Evolutionary conservation across 2,113 vertebrate species (phyloP).

Genomic region (Percopsis transmontana): DNA sequence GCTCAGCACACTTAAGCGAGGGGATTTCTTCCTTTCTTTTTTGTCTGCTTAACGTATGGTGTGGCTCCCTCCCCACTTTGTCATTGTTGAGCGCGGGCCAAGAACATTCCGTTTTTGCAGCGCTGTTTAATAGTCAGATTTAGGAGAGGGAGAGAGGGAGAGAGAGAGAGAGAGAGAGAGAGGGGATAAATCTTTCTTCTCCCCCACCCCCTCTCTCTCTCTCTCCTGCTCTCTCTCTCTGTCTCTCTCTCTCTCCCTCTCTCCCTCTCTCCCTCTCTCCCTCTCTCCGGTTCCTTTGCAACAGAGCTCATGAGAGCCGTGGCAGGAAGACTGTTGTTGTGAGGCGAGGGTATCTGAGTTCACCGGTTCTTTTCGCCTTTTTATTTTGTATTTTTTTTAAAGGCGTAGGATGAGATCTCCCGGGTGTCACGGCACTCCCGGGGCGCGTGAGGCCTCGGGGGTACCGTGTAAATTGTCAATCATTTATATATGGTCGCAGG

Average conservation of each 20-base stretch:
- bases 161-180: constrained; percentile 48
- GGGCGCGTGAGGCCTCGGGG: constrained; percentile 34
- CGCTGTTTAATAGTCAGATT: constrained; percentile 75
- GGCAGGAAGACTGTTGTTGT: constrained; percentile 62
- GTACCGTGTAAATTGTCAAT: constrained; percentile 45
- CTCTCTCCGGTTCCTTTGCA: constrained; percentile 39
- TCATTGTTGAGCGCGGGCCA: constrained; percentile 78
- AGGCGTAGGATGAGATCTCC: constrained; percentile 51
- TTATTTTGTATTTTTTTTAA: constrained; percentile 31
- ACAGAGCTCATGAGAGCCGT: constrained; percentile 50
- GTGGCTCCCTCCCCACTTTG: constrained; percentile 67
- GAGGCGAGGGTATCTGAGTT: constrained; percentile 70
- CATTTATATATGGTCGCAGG: not conserved
- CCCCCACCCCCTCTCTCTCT: not conserved
- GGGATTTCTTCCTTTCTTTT: constrained; percentile 5
- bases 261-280: constrained; percentile 16
- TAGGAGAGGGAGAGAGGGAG: constrained; percentile 61
- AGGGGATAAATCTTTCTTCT: constrained; percentile 65
- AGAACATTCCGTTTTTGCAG: constrained; percentile 82
- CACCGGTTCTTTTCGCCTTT: constrained; percentile 52
- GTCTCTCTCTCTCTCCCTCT: not conserved
- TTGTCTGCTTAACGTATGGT: constrained; percentile 67
- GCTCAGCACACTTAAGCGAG: constrained; percentile 36
- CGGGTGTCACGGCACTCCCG: constrained; percentile 34
- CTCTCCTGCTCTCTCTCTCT: not conserved